Base-by-base conservation (phyloP, 2,113 vertebrate genomes). In the Tetrax tetrax region DNA sequence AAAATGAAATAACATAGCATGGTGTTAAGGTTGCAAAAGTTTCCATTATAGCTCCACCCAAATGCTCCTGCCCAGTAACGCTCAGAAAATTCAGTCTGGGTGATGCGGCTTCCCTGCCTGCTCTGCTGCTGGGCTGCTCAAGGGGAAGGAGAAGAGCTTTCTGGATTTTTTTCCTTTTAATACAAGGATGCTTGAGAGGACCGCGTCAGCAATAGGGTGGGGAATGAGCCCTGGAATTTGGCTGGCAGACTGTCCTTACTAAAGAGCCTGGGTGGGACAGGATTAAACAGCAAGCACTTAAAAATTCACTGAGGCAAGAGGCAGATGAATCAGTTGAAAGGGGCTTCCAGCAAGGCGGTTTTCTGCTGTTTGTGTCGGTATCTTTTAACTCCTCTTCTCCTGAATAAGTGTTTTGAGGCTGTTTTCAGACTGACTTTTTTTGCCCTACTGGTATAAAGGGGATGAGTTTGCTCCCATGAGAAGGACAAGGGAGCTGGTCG, bases 41-140 rank as follows among this genome's bases (percentile, higher is more conserved):
- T 97, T 96, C 95, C 91, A 48, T 76, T 85, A 9, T 79, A 43
- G n/a, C 70, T 91, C 91, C 93, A 96, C 93, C 96, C 82, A 61
- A 79, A 27, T 1, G 8, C 70, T 91, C 20, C 74, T 64, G 65
- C 69, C 70, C 61, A 71, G 84, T 81, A 85, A 69, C 4, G 27
- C 87, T 86, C 77, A 61, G 75, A 81, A 87, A 91, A 89, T 79
- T 75, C 54, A 33, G 61, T 31, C 41, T 63, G 90, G 70, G 54
- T 71, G 56, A 59, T 74, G 59, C 75, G 18, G 38, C 75, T 87
- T 84, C 59, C 68, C 24, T 76, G 60, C 37, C 33, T 61, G 45
- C 74, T 47, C 64, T 37, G 53, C 64, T 6, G 21, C 59, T 51
- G 50, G 41, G 35, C 35, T 79, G 66, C 65, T 28, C 68, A 11